A percentile compares a stretch with the other conserved stretches of the same genome.
Evolutionary conservation across 2,797 vertebrate genomes (phyloP).

Genomic region (Anniella stebbinsi): DNA sequence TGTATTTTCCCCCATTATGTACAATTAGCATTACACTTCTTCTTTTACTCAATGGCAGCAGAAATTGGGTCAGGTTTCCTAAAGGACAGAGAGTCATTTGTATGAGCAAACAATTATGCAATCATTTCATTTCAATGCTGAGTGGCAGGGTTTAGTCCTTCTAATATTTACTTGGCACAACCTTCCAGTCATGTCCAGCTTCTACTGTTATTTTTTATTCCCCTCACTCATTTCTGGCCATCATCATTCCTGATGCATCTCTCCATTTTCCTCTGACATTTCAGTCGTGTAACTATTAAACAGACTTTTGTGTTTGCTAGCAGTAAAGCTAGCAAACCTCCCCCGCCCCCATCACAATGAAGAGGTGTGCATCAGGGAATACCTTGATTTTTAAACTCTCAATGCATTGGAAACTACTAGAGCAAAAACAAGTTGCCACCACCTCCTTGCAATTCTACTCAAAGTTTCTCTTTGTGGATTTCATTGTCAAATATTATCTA

Average conservation of each 20-base stretch:
- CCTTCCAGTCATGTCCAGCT: neutral
- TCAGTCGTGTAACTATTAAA: constrained; percentile 26
- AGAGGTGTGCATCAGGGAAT: neutral
- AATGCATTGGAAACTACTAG: neutral
- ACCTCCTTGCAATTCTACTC: neutral
- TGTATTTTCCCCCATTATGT: accelerated
- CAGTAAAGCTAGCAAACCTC: no score
- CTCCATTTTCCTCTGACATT: constrained; percentile 8
- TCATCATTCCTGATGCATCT: constrained; percentile 17
- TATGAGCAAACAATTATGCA: constrained; percentile 34
- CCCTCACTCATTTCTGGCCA: neutral
- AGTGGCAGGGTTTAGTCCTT: neutral
- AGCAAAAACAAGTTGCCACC: neutral
- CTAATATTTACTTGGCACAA: constrained; percentile 36
- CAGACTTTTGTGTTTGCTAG: neutral
- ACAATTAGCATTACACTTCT: constrained; percentile 19
- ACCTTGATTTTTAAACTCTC: constrained; percentile 40
- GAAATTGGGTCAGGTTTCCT: constrained; percentile 26
- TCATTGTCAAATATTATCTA: neutral
- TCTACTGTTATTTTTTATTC: constrained; percentile 23
- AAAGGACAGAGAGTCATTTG: constrained; percentile 33
- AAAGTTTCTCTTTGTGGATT: neutral
- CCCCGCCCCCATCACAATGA: constrained; percentile 28
- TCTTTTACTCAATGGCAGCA: constrained; percentile 28
- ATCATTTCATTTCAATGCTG: constrained; percentile 34